A percentile compares a stretch with the other conserved stretches of the same genome.
phyloP scores from a whole-genome alignment of 2,888 invertebrate species.

The Macrosoma leucophasiata region DNA sequence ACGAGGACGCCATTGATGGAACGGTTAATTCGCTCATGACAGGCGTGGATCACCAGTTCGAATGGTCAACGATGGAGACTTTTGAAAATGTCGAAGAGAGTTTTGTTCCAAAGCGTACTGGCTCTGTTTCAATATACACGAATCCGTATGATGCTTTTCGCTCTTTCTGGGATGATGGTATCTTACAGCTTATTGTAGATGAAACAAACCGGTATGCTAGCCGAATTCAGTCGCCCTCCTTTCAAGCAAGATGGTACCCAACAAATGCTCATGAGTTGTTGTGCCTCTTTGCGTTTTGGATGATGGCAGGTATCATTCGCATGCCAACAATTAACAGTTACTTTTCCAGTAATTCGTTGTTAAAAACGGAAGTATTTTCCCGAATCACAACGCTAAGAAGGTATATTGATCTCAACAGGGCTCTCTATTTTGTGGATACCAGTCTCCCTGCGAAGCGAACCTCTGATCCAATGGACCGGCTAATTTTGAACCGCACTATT shows the following conservation, averaged over 20 bases:
- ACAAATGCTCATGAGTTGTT: slow-evolving; percentile 11
- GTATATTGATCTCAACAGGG: slow-evolving; percentile 8
- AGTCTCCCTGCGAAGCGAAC: neutral
- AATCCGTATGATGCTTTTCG: slow-evolving; percentile 17
- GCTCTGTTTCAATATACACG: neutral
- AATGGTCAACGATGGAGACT: slow-evolving; percentile 1
- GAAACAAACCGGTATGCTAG: slow-evolving; percentile 16
- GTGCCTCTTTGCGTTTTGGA: slow-evolving; percentile 13
- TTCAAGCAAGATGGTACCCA: slow-evolving; percentile 8
- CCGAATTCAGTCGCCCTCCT: slow-evolving; percentile 2
- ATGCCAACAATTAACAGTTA: slow-evolving; percentile 16
- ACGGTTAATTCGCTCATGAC: neutral
- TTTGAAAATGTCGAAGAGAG: neutral
- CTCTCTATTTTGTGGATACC: slow-evolving; percentile 12
- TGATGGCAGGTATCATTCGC: slow-evolving; percentile 8
- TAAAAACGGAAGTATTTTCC: slow-evolving; percentile 11
- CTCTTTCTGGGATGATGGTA: slow-evolving; percentile 12
- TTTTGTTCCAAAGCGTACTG: neutral
- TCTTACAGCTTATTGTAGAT: slow-evolving; percentile 10
- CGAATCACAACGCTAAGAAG: slow-evolving; percentile 7
- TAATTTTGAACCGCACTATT: slow-evolving; percentile 11
- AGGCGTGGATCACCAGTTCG: neutral
- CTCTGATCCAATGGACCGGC: slow-evolving; percentile 4
- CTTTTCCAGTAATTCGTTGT: slow-evolving; percentile 8
- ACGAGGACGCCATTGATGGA: neutral